Base-by-base conservation (phyloP, 2,113 vertebrate genomes). In the Osmerus eperlanus region DNA sequence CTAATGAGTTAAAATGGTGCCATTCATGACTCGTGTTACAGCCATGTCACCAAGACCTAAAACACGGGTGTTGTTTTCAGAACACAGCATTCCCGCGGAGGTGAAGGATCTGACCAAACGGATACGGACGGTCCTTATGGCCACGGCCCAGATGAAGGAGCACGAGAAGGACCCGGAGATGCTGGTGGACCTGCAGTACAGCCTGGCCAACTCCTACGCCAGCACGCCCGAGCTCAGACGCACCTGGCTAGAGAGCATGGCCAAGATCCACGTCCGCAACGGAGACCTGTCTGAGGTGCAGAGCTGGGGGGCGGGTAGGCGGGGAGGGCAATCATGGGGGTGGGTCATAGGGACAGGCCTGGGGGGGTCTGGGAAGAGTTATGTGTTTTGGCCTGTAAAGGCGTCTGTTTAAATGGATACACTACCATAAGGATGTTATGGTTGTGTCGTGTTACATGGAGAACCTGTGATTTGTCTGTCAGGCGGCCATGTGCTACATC, bases 401-500 rank as follows among this genome's bases (percentile, higher is more conserved):
- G n/a, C 21, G 12, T 59, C 9, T 25, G 23, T 60, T 47, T 47
- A 47, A 47, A 9, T 8, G 1, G 0, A 7, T 6, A 36, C 5
- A 36, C 32, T 36, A 5, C 32, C 25, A 28, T 4, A 36, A 47
- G 41, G 8, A 47, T 47, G 41, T 8, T 36, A 8, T 36, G 32
- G 32, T 36, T 36, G 32, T 36, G 32, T 36, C 5, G 4, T 47
- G 7, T 2, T 2, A 11, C 41, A 47, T 47, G 41, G 9, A 9
- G 41, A 47, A 47, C 41, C 41, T 47, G 41, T 47, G 41, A 11
- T 74, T 79, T 73, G 78, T 0, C 0, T 85, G 86, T 9, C 86
- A 99, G 97, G 97, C 97, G 73, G 96, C 97, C 18, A 99, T 99
- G 97, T 99, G 97, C 77, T 98, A 98, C 77, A 96, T 99, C 88